Conservation (phyloP, 2,888 invertebrate species). For the Phaedon cochleariae region DNA sequence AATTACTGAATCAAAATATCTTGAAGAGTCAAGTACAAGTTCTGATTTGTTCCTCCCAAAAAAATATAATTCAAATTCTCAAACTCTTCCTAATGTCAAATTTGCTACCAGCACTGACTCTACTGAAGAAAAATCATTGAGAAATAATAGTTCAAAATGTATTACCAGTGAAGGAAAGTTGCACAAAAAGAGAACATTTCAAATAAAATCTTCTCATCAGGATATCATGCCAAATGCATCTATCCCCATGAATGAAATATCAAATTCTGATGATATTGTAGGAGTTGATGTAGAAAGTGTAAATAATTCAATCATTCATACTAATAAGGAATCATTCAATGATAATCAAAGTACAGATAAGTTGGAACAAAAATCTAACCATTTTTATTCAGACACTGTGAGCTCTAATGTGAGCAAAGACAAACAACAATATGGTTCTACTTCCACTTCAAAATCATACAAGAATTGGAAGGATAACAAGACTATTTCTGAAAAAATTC, state of each 20-base stretch:
- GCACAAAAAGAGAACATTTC: constrained; percentile 26
- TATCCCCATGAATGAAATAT: too few relatives aligned
- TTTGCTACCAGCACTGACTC: constrained; percentile 25
- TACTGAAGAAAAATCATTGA: constrained; percentile 8
- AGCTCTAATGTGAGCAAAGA: too few relatives aligned
- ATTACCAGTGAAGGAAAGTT: not conserved
- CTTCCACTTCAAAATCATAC: constrained; percentile 35
- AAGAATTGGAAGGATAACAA: constrained; percentile 63
- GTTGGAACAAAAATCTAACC: too few relatives aligned
- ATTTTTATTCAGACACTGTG: too few relatives aligned
- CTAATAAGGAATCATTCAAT: not conserved
- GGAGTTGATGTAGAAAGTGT: not conserved
- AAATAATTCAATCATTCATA: constrained; percentile 11
- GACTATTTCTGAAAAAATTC: constrained; percentile 63
- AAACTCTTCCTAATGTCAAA: not conserved
- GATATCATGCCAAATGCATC: too few relatives aligned
- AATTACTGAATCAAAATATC: constrained; percentile 68
- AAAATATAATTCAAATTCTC: constrained; percentile 18
- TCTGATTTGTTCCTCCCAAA: constrained; percentile 64
- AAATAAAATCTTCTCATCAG: constrained; percentile 35
- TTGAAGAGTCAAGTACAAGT: constrained; percentile 66
- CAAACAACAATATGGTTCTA: constrained; percentile 29
- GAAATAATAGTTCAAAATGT: not conserved
- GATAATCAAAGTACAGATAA: too few relatives aligned
- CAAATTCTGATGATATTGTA: too few relatives aligned